These are phyloP conservation scores for Notodonta ziczac DNA, from an alignment of 2,888 invertebrate species.

Conservation along the genomic window DNA sequence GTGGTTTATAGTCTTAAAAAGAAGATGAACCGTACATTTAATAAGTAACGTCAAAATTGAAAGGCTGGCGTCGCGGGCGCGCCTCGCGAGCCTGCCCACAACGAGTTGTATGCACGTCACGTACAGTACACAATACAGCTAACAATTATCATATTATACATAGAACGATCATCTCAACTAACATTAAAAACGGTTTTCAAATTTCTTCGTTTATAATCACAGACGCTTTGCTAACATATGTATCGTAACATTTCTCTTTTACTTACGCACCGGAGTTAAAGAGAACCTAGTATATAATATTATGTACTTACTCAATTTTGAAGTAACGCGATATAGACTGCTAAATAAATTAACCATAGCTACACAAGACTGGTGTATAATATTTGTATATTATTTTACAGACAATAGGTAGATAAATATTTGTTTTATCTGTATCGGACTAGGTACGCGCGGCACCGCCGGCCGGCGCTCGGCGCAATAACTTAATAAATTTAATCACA, in stretches of 20 bases:
- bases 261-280: slow-evolving; percentile 71
- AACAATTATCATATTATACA: slow-evolving; percentile 60
- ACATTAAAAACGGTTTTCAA: slow-evolving; percentile 76
- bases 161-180: slow-evolving; percentile 68
- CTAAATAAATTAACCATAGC: slow-evolving; percentile 81
- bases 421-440: slow-evolving; percentile 80
- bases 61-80: slow-evolving; percentile 35
- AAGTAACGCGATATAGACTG: slow-evolving; percentile 69
- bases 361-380: slow-evolving; percentile 73
- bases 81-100: slow-evolving; percentile 35
- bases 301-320: slow-evolving; percentile 71
- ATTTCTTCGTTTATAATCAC: slow-evolving; percentile 83
- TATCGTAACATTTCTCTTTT: slow-evolving; percentile 67
- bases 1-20: slow-evolving; percentile 53
- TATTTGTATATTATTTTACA: slow-evolving; percentile 69
- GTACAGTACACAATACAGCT: slow-evolving; percentile 54
- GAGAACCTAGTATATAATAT: slow-evolving; percentile 65
- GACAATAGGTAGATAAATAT: slow-evolving; percentile 79
- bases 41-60: slow-evolving; percentile 53
- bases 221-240: slow-evolving; percentile 84
- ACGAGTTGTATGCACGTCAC: slow-evolving; percentile 34
- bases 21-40: slow-evolving; percentile 48
- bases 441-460: slow-evolving; percentile 75
- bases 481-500: slow-evolving; percentile 80
- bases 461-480: slow-evolving; percentile 77